Conservation (phyloP, 2,888 invertebrate genomes). For the Chrysolina americana region DNA sequence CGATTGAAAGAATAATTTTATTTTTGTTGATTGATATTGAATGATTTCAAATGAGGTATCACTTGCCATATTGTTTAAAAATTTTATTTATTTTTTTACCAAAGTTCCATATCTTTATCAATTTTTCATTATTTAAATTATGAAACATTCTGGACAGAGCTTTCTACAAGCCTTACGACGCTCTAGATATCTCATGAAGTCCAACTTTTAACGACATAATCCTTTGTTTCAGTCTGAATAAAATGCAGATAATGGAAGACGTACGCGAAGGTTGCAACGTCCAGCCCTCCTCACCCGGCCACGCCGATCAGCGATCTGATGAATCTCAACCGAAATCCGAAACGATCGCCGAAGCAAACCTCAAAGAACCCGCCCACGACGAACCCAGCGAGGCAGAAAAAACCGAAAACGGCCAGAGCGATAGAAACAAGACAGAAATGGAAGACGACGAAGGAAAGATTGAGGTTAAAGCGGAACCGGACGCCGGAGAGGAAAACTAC, state of each 20-base stretch:
- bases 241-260: constrained; percentile 76
- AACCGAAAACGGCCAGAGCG: constrained; percentile 44
- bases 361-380: constrained; percentile 31
- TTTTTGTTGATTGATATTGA: too few relatives aligned
- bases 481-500: constrained; percentile 50
- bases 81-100: too few relatives aligned
- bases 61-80: too few relatives aligned
- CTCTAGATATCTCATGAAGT: too few relatives aligned
- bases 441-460: constrained; percentile 42
- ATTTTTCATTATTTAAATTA: too few relatives aligned
- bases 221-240: constrained; percentile 72
- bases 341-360: constrained; percentile 49
- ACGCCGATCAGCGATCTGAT: constrained; percentile 65
- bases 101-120: too few relatives aligned
- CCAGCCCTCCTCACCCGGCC: constrained; percentile 68
- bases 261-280: constrained; percentile 69
- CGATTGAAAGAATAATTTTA: too few relatives aligned
- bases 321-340: constrained; percentile 50
- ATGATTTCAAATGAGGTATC: too few relatives aligned
- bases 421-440: constrained; percentile 37
- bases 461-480: constrained; percentile 41
- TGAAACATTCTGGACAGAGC: too few relatives aligned
- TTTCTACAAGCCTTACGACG: too few relatives aligned
- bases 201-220: neutral
- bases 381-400: constrained; percentile 39